Conservation (phyloP, 2,113 vertebrate species). For the Paralichthys olivaceus region DNA sequence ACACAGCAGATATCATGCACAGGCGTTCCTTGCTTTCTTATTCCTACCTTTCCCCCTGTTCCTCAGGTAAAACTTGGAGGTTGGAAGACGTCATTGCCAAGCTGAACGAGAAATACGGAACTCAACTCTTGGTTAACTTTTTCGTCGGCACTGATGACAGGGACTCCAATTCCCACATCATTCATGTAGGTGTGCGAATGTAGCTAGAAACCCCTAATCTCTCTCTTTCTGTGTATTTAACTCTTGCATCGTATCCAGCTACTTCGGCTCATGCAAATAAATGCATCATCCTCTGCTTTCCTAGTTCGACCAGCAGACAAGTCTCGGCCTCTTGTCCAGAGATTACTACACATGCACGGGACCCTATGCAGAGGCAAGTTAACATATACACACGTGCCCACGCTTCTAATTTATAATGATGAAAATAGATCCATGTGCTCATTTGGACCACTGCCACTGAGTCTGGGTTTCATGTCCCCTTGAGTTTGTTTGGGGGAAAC, state of each 20-base stretch:
- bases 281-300: conserved; percentile 39
- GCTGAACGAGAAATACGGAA: conserved; percentile 90
- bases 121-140: conserved; percentile 90
- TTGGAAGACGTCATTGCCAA: conserved; percentile 88
- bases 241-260: background rate
- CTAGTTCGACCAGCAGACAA: conserved; percentile 92
- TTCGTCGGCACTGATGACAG: conserved; percentile 93
- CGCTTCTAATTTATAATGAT: background rate
- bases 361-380: conserved; percentile 87
- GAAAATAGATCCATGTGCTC: conserved; percentile 27
- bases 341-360: conserved; percentile 92
- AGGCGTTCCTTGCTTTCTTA: background rate
- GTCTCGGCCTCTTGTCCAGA: conserved; percentile 90
- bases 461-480: conserved; percentile 23
- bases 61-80: conserved; percentile 86
- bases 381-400: conserved; percentile 15
- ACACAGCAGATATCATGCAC: background rate
- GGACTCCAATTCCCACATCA: conserved; percentile 90
- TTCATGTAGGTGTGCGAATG: conserved; percentile 89
- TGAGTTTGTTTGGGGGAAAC: conserved; percentile 20
- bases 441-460: conserved; percentile 24
- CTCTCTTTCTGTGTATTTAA: background rate
- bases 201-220: background rate
- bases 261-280: conserved; percentile 23
- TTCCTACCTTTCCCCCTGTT: background rate